Conservation (phyloP, 2,113 vertebrate genomes). For the Turdus rufiventris region DNA sequence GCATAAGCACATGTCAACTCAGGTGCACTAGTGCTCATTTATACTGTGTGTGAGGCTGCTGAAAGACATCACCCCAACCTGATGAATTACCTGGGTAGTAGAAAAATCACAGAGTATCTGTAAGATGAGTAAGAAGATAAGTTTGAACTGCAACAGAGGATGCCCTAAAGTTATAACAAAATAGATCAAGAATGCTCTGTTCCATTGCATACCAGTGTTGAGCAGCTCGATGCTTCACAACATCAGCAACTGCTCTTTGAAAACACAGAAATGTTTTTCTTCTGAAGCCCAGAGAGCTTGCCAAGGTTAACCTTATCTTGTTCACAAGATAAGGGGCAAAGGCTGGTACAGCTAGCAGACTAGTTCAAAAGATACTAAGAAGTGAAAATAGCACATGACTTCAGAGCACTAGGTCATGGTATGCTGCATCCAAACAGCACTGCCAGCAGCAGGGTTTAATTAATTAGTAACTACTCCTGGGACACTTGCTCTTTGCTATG, state of each 20-base stretch:
- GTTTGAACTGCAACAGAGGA: background rate
- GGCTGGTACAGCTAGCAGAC: background rate
- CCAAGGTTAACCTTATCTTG: background rate
- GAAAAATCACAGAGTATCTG: background rate
- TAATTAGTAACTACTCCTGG: background rate
- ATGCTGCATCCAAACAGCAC: background rate
- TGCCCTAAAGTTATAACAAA: background rate
- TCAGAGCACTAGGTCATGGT: background rate
- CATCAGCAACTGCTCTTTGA: background rate
- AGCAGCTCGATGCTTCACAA: background rate
- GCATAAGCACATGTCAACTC: fast-evolving
- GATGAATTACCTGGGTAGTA: background rate
- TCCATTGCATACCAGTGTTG: fast-evolving
- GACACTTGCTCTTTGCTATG: background rate
- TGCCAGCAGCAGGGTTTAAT: background rate
- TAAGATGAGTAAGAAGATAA: background rate
- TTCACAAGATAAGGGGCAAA: background rate
- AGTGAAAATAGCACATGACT: slow-evolving; percentile 7
- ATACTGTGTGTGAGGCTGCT: background rate
- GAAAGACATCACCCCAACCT: background rate
- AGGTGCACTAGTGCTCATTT: fast-evolving
- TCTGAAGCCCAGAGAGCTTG: background rate
- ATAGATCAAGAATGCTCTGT: background rate
- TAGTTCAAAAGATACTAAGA: background rate
- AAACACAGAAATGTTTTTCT: background rate